Base-by-base conservation (phyloP, 2,797 vertebrate genomes). In the Urocyon cinereoargenteus region DNA sequence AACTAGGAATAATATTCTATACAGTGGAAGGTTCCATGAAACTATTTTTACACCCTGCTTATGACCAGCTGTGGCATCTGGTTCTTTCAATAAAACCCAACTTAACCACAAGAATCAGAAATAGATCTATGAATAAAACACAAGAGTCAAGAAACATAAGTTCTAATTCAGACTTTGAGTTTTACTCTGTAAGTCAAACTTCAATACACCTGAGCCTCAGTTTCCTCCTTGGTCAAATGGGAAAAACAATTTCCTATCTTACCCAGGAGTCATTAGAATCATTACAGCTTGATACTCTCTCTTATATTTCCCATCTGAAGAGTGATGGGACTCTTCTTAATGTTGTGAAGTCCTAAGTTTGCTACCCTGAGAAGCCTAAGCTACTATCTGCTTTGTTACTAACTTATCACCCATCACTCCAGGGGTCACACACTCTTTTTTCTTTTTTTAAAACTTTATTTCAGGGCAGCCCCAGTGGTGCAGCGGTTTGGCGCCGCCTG, bases 11-110 rank as follows among this genome's bases (percentile, higher is more conserved):
- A 62, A 55, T 28, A 86, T 21, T 68, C 21, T 83, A 1, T 26
- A 83, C 22, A 82, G 28, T 77, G 77, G 26, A 93, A 87, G 28
- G 16, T 53, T 61, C 75, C 82, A 93, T 82, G 62, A 77, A 77
- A 83, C 53, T 81, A 59, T 61, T 86, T 86, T 90, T 93, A 66
- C 2, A 22, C 13, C 22, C 21, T 93, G 24, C 10, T 49, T 82
- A 45, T 86, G n/a, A 68, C 3, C 31, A 90, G 36, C 24, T 92
- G 28, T 72, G 4, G 10, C 93, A 68, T 57, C 68, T 75, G 22
- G 34, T 90, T 86, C 53, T 93, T 90, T 83, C 78, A 78, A 84
- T 72, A 95, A 95, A 95, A 83, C 8, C 28, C 82, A 59, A 53
- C 12, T 10, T 77, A 19, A 77, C 40, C 66, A 19, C 89, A 90